Evolutionary conservation across 2,888 invertebrate species (phyloP), one percentile per base, ranked within the genome.

Genomic region (Drosophila antonietae): DNA sequence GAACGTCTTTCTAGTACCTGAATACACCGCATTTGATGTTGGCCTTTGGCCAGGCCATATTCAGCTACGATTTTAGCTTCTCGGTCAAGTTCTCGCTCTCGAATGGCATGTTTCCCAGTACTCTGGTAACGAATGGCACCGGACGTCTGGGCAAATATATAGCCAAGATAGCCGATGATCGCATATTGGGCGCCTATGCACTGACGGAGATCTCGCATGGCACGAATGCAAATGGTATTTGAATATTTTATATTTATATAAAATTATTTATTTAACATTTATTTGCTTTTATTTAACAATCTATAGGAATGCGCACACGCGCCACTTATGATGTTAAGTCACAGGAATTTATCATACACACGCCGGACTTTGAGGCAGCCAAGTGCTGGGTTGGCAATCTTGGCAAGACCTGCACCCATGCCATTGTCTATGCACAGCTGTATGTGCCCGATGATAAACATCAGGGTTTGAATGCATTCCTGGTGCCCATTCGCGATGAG

Each of bases 121-220:
- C 95, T 0, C 93, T 96, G 49, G 93, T 94, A 53, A 94, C 95
- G 12, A 93, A 95, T 73, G 96, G 96, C 0, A 94, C 94, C 2
- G 93, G 94, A 0, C 94, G 96, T 53, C 95, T 96, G 81, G 93
- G 92, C 47, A 93, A 94, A 43, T 93, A 94, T 72, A 91, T 95
- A 0, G 94, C 88, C 0, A 90, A 90, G 68, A 89, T 87, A 41
- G 60, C 81, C 2, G 84, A 89, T 15, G 87, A 90, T 61, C 86
- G 95, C 93, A 94, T 95, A 63, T 88, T 94, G 77, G 96, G 96
- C 5, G 96, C 97, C 83, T 98, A 97, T 92, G 97, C 97, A 0
- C 92, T 98, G 51, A 98, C 98, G 0, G 98, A 98, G 93, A 95
- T 98, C 10, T 95, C 96, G 0, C 98, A 98, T 91, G 98, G 98